These are phyloP conservation scores for Heliconius aoede DNA, from an alignment of 2,888 invertebrate genomes.

Conservation along the genomic window DNA sequence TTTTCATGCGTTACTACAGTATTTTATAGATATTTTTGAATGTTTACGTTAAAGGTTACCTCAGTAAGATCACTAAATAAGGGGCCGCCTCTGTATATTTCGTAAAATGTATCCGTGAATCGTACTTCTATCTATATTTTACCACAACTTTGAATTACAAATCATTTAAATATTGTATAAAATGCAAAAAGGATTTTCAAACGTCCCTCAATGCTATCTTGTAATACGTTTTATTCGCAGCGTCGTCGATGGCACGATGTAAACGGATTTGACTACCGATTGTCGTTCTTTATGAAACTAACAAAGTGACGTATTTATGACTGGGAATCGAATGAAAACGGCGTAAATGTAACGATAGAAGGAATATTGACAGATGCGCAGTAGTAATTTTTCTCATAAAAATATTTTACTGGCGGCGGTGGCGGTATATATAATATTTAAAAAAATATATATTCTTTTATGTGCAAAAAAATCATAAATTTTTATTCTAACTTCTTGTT, in stretches of 20 bases:
- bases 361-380: not conserved
- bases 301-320: conserved; percentile 15
- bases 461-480: no score
- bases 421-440: no score
- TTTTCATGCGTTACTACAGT: no score
- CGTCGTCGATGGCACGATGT: conserved; percentile 7
- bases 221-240: not conserved
- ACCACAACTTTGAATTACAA: not conserved
- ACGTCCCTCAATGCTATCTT: not conserved
- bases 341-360: not conserved
- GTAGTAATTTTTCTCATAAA: not conserved
- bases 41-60: not conserved
- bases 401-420: conserved; percentile 1
- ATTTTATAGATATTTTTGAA: no score
- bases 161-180: not conserved
- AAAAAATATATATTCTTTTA: not conserved
- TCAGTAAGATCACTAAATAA: not conserved
- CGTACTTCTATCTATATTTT: not conserved
- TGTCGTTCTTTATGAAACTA: conserved; percentile 6
- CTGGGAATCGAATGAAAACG: conserved; percentile 5
- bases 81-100: not conserved
- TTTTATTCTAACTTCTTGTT: no score
- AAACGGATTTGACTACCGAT: conserved; percentile 14
- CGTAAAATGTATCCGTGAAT: not conserved
- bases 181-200: conserved; percentile 7